Evolutionary conservation across 2,797 vertebrate species (phyloP), one percentile per base, ranked within the genome.

Genomic region (Sebastes matsubarae): DNA sequence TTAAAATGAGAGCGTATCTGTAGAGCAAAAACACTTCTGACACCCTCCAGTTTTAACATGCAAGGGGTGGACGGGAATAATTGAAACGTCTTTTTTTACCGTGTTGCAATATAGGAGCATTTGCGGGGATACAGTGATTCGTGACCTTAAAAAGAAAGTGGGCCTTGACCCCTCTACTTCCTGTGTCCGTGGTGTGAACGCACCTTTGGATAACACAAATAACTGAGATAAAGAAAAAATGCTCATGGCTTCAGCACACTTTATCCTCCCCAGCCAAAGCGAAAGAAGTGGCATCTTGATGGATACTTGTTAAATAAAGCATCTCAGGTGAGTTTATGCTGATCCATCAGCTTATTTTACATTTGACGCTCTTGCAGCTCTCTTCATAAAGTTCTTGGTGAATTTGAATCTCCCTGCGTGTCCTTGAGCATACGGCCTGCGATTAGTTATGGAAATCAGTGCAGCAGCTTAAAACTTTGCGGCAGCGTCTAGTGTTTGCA

Each of bases 401-500:
- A 54, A 72, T 77, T 38, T 72, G 30, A 72, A 76, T 80, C 76
- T 64, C 16, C 22, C 63, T 38, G 9, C 8, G 18, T 70, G 77
- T 80, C 83, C 75, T 85, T 82, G 50, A 80, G 84, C 68, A 25
- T 59, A 52, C 27, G 29, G 46, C 25, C 50, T 34, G 64, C 7
- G 42, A 59, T 84, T 76, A 59, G 42, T 72, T 80, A 78, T 86
- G 76, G 79, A 77, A 87, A 89, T 82, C 42, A 36, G 75, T n/a
- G 60, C 79, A 60, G 77, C 55, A 36, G 63, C 42, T 80, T 57
- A 22, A 72, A 61, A 36, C 72, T 68, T 36, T 42, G 70, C 60
- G 57, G 66, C 42, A 14, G 78, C 8, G 64, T 67, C 18, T 22
- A 20, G 3, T 50, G 8, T 22, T 34, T 66, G 70, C 27, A 2